Percentiles rank a stretch among this genome's conserved stretches.
phyloP scores from a whole-genome alignment of 2,888 invertebrate species.

The Caradrina kadenii region DNA sequence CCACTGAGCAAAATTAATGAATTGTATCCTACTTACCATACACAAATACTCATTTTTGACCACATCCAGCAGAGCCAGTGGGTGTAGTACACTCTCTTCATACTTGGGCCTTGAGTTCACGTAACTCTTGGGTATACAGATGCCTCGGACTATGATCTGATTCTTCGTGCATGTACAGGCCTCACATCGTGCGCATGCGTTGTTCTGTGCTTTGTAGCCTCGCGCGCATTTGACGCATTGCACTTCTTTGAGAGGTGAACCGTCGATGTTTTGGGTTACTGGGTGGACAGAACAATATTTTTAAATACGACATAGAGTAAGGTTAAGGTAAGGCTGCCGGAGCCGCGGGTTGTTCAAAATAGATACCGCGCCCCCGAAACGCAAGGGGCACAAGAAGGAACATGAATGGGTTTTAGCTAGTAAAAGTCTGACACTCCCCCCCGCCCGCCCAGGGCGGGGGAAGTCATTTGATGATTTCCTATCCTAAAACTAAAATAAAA shows the following conservation, averaged over 20 bases:
- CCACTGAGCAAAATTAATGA: too few relatives aligned
- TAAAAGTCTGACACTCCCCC: too few relatives aligned
- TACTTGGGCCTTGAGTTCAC: constrained; percentile 79
- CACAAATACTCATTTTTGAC: constrained; percentile 84
- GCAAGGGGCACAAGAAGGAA: too few relatives aligned
- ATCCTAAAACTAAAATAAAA: too few relatives aligned
- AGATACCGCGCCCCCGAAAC: too few relatives aligned
- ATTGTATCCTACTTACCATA: constrained; percentile 72
- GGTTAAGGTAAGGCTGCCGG: too few relatives aligned
- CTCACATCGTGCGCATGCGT: constrained; percentile 79
- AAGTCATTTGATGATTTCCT: too few relatives aligned
- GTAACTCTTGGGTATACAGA: constrained; percentile 79
- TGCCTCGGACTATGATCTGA: constrained; percentile 76
- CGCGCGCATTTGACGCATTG: constrained; percentile 84
- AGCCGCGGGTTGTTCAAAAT: too few relatives aligned
- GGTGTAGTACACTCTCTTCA: constrained; percentile 76
- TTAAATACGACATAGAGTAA: not conserved
- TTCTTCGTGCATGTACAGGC: constrained; percentile 75
- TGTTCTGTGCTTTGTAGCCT: constrained; percentile 74
- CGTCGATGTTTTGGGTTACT: constrained; percentile 86
- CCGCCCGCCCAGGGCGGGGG: too few relatives aligned
- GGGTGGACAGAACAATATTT: constrained; percentile 19
- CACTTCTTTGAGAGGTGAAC: constrained; percentile 82
- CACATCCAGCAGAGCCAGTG: constrained; percentile 75
- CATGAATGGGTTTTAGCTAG: too few relatives aligned